Evolutionary conservation across 2,113 vertebrate species (phyloP), one percentile per base, ranked within the genome.

Genomic region (Empidonax alnorum): DNA sequence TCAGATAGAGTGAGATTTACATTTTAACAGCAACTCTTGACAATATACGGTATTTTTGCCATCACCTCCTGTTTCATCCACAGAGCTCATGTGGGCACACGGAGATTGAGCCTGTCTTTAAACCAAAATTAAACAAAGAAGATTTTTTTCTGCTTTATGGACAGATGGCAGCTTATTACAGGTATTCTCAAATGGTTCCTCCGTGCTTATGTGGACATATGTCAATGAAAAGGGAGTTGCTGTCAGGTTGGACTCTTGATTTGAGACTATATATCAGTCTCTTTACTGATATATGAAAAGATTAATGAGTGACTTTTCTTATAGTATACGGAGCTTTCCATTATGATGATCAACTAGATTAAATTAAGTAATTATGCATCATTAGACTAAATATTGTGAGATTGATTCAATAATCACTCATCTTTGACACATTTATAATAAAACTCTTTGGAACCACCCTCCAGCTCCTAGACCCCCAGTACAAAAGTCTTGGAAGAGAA

Each of bases 361-460:
- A 96, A 97, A 96, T 96, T 87, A 96, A 90, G 87, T 67, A 87
- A 97, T 97, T 97, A 94, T 39, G 87, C 3, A 66, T 53, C 66
- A 84, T 95, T 97, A 97, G 55, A 83, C 67, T 94, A 95, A 93
- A 95, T 94, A 96, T 94, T 96, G 97, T 65, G 78, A 94, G 87
- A 89, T 79, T 3, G 4, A 92, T 86, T 96, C 72, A 89, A 94
- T 96, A 95, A 97, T 95, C 49, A 81, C 14, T 97, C 52, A 93
- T 91, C 28, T 68, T 78, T 56, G 84, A 88, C 56, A 94, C 28
- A 67, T 92, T 94, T 91, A 31, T 46, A 95, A 69, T 84, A 92
- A 81, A 95, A 69, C 37, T 83, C 46, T 91, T 93, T 78, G 37
- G 49, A 95, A 90, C 72, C 82, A 95, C 27, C 12, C 14, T 83